Evolutionary conservation across 1,140 invertebrate species (phyloP), one percentile per base, ranked within the genome.

Genomic region (Antheraea pernyi): DNA sequence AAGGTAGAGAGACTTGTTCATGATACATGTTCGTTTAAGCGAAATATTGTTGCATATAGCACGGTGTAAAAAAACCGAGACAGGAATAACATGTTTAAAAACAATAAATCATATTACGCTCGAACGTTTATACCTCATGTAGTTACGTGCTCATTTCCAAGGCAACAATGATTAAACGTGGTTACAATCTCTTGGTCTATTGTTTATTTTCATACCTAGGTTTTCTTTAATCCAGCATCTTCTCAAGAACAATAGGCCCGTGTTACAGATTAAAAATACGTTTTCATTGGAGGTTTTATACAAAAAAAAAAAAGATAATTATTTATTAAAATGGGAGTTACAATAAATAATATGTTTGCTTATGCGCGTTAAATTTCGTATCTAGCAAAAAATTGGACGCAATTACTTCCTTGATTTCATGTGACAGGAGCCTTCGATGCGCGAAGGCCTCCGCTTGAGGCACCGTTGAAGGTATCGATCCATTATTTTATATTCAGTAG

Each of bases 401-500:
- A 63, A 36, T 63, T 63, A 63, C 18, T 63, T 63, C 61, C 37
- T 63, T 19, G 9, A 37, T 36, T 63, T 36, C 30, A 42, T 65
- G n/a, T 48, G n/a, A 65, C 19, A 13, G n/a, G 3, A 48, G 48
- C 39, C 64, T 65, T 48, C 11, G 42, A 46, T 46, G 37, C 39
- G 39, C 39, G 30, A 60, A 65, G 67, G 22, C 30, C 66, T 10
- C 30, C 16, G 39, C 58, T 58, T 64, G 65, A 46, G 37, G n/a
- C 37, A 67, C 62, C 59, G 70, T 62, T 67, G 19, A 60, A 53
- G 7, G n/a, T 18, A 61, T 83, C 71, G 73, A 77, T 79, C 70
- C 63, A 58, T 69, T 73, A 74, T 72, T 82, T 81, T 78, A 78
- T 82, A 77, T 79, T 79, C 76, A 71, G 71, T 59, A 69, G 66